phyloP scores from a whole-genome alignment of 2,888 invertebrate species.

The Cremastobaeus sp. region DNA sequence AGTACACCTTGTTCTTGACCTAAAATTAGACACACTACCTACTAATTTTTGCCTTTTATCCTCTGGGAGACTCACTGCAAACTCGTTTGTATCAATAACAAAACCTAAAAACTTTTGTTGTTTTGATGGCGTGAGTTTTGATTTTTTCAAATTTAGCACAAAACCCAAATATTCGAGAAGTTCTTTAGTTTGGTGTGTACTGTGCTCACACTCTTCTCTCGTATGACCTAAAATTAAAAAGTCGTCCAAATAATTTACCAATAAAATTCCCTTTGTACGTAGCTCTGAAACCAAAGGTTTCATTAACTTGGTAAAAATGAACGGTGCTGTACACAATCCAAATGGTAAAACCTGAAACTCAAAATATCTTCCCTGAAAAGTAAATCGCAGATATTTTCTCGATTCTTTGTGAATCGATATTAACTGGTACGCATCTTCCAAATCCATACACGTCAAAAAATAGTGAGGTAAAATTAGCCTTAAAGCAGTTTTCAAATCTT shows the following conservation, averaged over 20 bases:
- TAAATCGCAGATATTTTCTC: conserved; percentile 33
- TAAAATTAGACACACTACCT: not conserved
- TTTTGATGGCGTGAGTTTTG: not conserved
- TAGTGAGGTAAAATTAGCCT: not conserved
- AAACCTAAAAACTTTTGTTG: conserved; percentile 11
- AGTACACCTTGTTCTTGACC: not conserved
- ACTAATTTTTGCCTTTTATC: conserved; percentile 14
- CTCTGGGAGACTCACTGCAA: conserved; percentile 10
- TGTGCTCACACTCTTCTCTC: not conserved
- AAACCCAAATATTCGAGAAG: conserved; percentile 43
- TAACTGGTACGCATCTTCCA: conserved; percentile 40
- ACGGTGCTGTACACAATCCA: conserved; percentile 47
- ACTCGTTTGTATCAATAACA: not conserved
- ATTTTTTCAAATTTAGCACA: conserved; percentile 28
- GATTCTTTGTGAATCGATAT: conserved; percentile 34
- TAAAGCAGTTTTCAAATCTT: conserved; percentile 12
- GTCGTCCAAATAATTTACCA: conserved; percentile 57
- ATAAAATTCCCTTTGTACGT: conserved; percentile 25
- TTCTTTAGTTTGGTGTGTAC: conserved; percentile 12
- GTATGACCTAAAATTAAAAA: conserved; percentile 39
- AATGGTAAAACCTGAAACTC: conserved; percentile 59
- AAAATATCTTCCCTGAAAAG: conserved; percentile 23
- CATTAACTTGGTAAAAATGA: conserved; percentile 55
- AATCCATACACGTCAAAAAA: conserved; percentile 14
- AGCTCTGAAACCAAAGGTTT: conserved; percentile 39